Conservation (phyloP, 2,797 vertebrate genomes). For the Etheostoma nigrum region DNA sequence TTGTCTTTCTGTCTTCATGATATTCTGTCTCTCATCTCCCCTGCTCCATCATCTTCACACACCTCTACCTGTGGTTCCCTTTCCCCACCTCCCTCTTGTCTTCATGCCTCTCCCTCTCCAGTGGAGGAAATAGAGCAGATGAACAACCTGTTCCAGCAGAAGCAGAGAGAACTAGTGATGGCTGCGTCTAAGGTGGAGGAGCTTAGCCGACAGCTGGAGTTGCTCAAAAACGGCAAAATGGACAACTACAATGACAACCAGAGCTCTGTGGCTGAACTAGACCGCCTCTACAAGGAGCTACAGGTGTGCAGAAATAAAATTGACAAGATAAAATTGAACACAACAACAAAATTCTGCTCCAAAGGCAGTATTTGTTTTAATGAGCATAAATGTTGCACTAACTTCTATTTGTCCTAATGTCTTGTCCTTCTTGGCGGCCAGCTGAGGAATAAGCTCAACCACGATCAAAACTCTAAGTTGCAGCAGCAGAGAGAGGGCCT, state of each 20-base stretch:
- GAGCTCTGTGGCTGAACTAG: constrained; percentile 90
- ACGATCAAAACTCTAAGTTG: constrained; percentile 95
- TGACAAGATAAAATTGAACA: not conserved
- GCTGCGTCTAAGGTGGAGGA: constrained; percentile 97
- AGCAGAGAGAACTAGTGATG: constrained; percentile 94
- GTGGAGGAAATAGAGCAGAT: constrained; percentile 99
- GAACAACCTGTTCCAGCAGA: constrained; percentile 98
- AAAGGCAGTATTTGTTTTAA: not conserved
- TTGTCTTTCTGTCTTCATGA: not conserved
- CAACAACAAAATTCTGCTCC: not conserved
- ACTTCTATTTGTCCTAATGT: not conserved
- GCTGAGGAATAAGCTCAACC: constrained; percentile 97
- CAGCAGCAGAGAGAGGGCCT: constrained; percentile 96
- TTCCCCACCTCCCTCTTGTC: not conserved
- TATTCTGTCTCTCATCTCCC: not conserved
- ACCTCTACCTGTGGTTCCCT: not conserved
- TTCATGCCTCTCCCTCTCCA: constrained; percentile 58
- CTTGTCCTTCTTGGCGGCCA: constrained; percentile 61
- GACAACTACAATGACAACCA: constrained; percentile 90
- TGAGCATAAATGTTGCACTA: not conserved
- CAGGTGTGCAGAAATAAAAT: constrained; percentile 87
- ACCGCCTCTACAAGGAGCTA: constrained; percentile 96
- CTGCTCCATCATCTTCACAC: constrained; percentile 5
- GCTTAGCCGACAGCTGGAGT: constrained; percentile 93
- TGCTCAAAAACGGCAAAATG: constrained; percentile 92